Evolutionary conservation across 2,113 vertebrate genomes (phyloP).

Genomic region (Nettapus auritus): DNA sequence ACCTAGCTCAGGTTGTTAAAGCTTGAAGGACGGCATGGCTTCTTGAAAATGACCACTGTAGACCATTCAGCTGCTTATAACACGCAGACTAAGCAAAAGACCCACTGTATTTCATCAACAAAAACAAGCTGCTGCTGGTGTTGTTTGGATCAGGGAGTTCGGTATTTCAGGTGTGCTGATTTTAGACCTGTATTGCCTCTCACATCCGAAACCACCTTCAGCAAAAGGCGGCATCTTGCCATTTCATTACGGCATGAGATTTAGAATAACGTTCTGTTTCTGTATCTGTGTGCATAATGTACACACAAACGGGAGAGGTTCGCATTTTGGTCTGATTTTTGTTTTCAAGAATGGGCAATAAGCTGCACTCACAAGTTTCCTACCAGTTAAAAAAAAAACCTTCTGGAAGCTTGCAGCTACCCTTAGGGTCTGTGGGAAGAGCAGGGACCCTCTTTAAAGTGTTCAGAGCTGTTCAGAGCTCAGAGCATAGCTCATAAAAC

Average conservation of each 20-base stretch:
- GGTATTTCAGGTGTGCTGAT: not conserved
- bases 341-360: not conserved
- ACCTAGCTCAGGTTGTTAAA: not conserved
- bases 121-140: not conserved
- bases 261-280: not conserved
- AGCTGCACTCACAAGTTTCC: not conserved
- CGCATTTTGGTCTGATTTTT: not conserved
- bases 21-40: not conserved
- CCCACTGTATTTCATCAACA: fast-evolving
- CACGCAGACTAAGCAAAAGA: fast-evolving
- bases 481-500: not conserved
- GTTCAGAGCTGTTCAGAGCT: not conserved
- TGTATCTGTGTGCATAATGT: not conserved
- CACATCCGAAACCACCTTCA: not conserved
- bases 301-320: not conserved
- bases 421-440: not conserved
- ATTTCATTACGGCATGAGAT: not conserved
- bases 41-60: not conserved
- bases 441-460: not conserved
- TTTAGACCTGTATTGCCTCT: not conserved
- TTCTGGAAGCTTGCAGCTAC: not conserved
- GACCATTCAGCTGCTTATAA: not conserved
- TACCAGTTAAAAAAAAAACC: not conserved
- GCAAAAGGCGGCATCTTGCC: not conserved
- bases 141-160: not conserved